Conservation (phyloP, 2,797 vertebrate genomes). For the Tapera naevia region DNA sequence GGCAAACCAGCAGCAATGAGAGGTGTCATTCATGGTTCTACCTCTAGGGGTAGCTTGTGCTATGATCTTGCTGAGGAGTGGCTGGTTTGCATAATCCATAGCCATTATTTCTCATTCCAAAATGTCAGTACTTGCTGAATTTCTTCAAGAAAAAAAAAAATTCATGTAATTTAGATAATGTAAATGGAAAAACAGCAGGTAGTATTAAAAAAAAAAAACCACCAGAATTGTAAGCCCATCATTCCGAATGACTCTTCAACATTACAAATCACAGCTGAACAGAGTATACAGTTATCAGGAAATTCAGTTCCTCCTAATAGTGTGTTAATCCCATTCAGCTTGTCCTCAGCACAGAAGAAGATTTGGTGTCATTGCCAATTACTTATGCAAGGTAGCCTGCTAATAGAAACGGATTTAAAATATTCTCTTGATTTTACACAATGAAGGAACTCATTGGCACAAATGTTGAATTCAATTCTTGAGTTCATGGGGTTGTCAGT, state of each 20-base stretch:
- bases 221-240: conserved; percentile 2
- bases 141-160: not conserved
- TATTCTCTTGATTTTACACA: not conserved
- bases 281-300: conserved; percentile 6
- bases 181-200: not conserved
- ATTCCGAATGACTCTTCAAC: conserved; percentile 29
- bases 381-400: conserved; percentile 16
- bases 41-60: not conserved
- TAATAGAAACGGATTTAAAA: conserved; percentile 15
- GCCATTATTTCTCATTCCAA: not conserved
- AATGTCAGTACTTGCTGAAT: not conserved
- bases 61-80: not conserved
- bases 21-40: not conserved
- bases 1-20: not conserved
- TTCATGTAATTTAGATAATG: not conserved
- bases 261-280: conserved; percentile 20
- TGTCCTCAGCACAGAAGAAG: conserved; percentile 6
- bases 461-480: not conserved
- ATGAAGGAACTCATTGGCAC: not conserved
- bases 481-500: not conserved
- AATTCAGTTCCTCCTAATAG: conserved; percentile 35
- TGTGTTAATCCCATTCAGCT: conserved; percentile 10
- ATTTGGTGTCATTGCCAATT: not conserved
- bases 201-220: not conserved
- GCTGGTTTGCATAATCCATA: not conserved